A percentile compares a stretch with the other conserved stretches of the same genome.
phyloP scores from a whole-genome alignment of 2,797 vertebrate species.

The Uromys caudimaculatus region DNA sequence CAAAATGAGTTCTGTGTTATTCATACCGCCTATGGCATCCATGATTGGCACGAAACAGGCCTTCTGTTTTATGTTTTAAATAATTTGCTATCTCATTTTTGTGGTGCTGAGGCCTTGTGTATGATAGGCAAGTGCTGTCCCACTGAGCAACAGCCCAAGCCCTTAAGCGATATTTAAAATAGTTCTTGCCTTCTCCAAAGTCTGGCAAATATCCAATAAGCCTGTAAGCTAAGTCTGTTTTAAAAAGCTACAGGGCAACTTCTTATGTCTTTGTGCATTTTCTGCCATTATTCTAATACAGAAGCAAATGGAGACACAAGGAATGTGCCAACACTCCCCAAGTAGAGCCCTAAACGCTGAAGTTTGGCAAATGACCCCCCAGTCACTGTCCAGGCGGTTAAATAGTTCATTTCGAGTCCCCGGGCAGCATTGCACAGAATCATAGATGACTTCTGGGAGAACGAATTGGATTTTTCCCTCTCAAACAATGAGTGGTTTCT shows the following conservation, averaged over 20 bases:
- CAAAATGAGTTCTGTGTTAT: not conserved
- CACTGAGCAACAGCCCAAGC: not conserved
- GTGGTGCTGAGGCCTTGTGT: not conserved
- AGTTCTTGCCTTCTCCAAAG: constrained; percentile 12
- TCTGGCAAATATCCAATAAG: not conserved
- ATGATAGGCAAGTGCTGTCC: not conserved
- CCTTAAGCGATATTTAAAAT: not conserved
- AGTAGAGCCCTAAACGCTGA: constrained; percentile 8
- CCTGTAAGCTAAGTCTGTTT: constrained; percentile 33
- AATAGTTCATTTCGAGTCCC: constrained; percentile 64
- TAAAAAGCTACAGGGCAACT: constrained; percentile 3
- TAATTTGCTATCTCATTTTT: not conserved
- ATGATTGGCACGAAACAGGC: not conserved
- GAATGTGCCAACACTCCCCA: not conserved
- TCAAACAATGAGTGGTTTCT: constrained; percentile 81
- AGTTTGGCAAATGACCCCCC: not conserved
- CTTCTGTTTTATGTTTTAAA: not conserved
- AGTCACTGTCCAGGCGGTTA: constrained; percentile 55
- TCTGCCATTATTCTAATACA: constrained; percentile 50
- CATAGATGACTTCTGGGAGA: constrained; percentile 69
- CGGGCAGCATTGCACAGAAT: constrained; percentile 67
- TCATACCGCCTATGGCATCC: not conserved
- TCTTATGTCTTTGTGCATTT: constrained; percentile 3
- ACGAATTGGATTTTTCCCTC: constrained; percentile 75
- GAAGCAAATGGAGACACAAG: constrained; percentile 33